Conservation (phyloP, 2,888 invertebrate species). For the Achlya flavicornis region DNA sequence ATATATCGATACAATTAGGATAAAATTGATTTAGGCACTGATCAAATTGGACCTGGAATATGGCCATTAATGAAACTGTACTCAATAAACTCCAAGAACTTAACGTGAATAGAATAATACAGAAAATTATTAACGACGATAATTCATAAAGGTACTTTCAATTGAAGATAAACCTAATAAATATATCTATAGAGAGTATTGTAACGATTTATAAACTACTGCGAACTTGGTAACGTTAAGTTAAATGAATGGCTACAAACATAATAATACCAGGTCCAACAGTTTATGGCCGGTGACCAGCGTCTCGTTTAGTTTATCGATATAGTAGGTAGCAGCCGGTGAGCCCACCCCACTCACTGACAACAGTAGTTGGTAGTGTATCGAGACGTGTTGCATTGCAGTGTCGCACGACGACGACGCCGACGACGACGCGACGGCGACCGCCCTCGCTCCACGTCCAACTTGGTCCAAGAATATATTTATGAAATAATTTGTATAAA, state of each 20-base stretch:
- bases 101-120: not conserved
- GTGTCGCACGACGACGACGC: conserved; percentile 35
- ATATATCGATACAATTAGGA: not conserved
- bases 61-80: too few relatives aligned
- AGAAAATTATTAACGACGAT: not conserved
- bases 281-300: not conserved
- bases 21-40: too few relatives aligned
- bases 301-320: not conserved
- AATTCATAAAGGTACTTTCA: not conserved
- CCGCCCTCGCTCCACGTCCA: conserved; percentile 46
- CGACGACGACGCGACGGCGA: conserved; percentile 26
- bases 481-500: conserved; percentile 81
- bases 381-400: conserved; percentile 17
- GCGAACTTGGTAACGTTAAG: not conserved
- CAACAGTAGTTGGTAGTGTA: conserved; percentile 1
- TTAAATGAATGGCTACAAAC: not conserved
- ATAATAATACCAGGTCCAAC: not conserved
- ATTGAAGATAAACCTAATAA: not conserved
- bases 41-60: too few relatives aligned
- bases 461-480: conserved; percentile 75
- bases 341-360: not conserved
- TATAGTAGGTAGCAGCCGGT: too few relatives aligned
- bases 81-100: not conserved
- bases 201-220: not conserved
- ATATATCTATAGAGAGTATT: not conserved